A percentile compares a stretch with the other conserved stretches of the same genome.
These are phyloP conservation scores for Esox masquinongy DNA, from an alignment of 2,797 vertebrate species.

Conservation along the genomic window DNA sequence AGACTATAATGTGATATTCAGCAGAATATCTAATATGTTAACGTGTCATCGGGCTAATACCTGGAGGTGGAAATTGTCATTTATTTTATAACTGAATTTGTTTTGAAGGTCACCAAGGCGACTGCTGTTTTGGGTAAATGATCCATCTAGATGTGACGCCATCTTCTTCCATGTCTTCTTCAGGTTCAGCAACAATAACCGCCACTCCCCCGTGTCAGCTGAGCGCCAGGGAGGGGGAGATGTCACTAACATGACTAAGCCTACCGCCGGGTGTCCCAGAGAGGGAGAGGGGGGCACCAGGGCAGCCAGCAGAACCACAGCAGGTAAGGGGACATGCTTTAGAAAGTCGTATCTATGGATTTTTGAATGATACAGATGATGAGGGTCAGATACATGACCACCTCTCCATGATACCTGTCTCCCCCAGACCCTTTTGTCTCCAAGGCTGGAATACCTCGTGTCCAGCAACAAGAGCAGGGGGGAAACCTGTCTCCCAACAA, in stretches of 20 bases:
- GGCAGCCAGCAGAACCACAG: conserved; percentile 54
- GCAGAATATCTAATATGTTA: no score
- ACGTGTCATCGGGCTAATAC: no score
- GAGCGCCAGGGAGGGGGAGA: conserved; percentile 84
- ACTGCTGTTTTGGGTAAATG: neutral
- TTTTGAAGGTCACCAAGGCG: neutral
- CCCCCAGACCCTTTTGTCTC: conserved; percentile 75
- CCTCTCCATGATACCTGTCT: neutral
- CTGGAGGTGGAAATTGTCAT: no score
- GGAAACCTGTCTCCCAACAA: conserved; percentile 88
- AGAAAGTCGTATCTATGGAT: neutral
- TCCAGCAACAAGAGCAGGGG: conserved; percentile 84
- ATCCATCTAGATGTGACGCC: neutral
- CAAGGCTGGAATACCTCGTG: conserved; percentile 81
- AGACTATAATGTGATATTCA: no score
- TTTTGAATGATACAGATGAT: neutral
- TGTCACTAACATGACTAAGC: conserved; percentile 78
- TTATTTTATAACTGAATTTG: no score
- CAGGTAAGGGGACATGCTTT: conserved; percentile 50
- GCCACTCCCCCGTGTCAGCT: conserved; percentile 85
- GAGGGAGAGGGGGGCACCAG: conserved; percentile 75
- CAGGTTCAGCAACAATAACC: conserved; percentile 91
- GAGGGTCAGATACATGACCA: neutral
- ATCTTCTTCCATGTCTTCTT: conserved; percentile 19
- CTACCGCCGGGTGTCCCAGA: conserved; percentile 83